Evolutionary conservation across 2,113 vertebrate genomes (phyloP).

Genomic region (Ammospiza nelsoni): DNA sequence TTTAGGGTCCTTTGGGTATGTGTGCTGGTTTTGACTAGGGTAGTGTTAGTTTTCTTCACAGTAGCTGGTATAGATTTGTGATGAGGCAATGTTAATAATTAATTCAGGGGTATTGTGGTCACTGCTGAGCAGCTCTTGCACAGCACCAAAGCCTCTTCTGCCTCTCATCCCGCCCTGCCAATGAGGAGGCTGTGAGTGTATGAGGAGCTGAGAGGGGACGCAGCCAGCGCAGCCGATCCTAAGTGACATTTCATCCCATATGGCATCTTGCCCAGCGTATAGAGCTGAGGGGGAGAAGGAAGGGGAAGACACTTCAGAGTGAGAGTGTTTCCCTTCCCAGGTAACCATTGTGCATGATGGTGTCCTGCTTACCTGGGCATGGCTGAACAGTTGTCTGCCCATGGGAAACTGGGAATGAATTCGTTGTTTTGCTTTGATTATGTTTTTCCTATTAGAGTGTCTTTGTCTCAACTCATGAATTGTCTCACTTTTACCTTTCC

Average conservation of each 20-base stretch:
- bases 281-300: not conserved
- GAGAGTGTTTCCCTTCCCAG: not conserved
- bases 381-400: not conserved
- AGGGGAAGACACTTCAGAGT: not conserved
- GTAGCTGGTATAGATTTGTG: not conserved
- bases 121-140: not conserved
- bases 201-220: not conserved
- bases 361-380: not conserved
- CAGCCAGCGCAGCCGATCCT: not conserved
- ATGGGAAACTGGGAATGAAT: not conserved
- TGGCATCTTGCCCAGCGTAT: not conserved
- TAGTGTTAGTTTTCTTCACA: not conserved
- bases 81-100: not conserved
- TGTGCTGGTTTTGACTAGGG: not conserved
- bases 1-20: not conserved
- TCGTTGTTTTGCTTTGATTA: not conserved
- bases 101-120: not conserved
- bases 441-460: not conserved
- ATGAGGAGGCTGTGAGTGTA: rapidly evolving
- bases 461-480: not conserved
- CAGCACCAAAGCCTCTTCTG: not conserved
- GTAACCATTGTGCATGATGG: not conserved
- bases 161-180: not conserved
- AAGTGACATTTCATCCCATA: not conserved
- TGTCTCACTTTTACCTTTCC: not conserved